These are phyloP conservation scores for Stichodactyla helianthus DNA, from an alignment of 64 coral and sea anemone species.

Conservation along the genomic window DNA sequence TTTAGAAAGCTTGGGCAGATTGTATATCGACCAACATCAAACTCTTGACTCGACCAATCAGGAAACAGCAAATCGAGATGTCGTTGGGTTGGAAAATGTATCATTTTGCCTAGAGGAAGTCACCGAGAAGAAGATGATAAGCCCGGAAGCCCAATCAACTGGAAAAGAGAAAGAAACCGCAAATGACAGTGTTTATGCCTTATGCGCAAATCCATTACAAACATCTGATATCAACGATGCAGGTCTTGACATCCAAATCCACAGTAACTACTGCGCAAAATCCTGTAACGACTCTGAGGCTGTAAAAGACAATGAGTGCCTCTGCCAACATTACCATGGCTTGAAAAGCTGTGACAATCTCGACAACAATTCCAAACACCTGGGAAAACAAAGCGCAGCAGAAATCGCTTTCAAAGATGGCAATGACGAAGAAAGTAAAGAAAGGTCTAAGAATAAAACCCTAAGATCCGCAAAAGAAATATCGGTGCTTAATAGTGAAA, in stretches of 20 bases:
- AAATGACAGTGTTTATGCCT: not conserved
- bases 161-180: not conserved
- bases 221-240: not conserved
- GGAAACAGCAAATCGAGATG: not conserved
- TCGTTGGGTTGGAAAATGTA: constrained; percentile 11
- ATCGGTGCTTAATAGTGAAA: not conserved
- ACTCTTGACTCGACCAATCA: not conserved
- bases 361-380: not conserved
- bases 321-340: not conserved
- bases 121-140: not conserved
- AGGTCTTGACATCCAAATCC: not conserved
- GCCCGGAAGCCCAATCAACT: not conserved
- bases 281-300: not conserved
- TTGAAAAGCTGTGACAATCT: not conserved
- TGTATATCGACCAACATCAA: not conserved
- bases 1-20: not conserved
- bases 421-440: not conserved
- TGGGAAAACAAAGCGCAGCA: not conserved
- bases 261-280: not conserved
- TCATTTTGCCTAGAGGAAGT: not conserved
- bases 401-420: not conserved
- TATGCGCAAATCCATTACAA: not conserved
- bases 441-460: not conserved
- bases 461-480: not conserved
- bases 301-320: not conserved